These are phyloP conservation scores for Tineola bisselliella DNA, from an alignment of 2,888 invertebrate species.

Conservation along the genomic window DNA sequence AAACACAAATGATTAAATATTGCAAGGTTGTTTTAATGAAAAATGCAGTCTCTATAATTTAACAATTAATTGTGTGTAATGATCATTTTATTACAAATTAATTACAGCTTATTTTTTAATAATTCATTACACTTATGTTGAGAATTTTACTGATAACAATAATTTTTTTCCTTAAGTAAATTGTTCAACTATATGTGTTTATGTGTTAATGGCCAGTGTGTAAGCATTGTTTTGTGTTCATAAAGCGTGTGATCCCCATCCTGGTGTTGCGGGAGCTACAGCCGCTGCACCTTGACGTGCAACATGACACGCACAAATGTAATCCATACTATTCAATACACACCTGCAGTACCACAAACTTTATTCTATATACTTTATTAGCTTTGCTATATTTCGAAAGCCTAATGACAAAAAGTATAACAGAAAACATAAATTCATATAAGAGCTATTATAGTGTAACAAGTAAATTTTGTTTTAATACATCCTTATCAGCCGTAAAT, in stretches of 20 bases:
- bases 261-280: not conserved
- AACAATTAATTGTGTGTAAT: not conserved
- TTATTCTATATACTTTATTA: no score
- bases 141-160: no score
- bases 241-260: not conserved
- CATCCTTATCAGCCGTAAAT: no score
- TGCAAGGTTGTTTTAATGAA: not conserved
- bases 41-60: not conserved
- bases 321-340: not conserved
- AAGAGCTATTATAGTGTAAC: no score
- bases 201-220: not conserved
- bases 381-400: no score
- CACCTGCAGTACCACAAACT: not conserved
- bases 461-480: no score
- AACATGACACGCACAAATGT: conserved; percentile 1
- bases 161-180: no score
- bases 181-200: no score
- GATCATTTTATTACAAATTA: not conserved
- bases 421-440: no score
- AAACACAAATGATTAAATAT: not conserved
- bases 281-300: conserved; percentile 2
- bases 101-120: not conserved
- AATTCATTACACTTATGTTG: no score
- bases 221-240: not conserved
- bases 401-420: no score